phyloP scores from a whole-genome alignment of 2,888 invertebrate species.

The Elysia crispata region DNA sequence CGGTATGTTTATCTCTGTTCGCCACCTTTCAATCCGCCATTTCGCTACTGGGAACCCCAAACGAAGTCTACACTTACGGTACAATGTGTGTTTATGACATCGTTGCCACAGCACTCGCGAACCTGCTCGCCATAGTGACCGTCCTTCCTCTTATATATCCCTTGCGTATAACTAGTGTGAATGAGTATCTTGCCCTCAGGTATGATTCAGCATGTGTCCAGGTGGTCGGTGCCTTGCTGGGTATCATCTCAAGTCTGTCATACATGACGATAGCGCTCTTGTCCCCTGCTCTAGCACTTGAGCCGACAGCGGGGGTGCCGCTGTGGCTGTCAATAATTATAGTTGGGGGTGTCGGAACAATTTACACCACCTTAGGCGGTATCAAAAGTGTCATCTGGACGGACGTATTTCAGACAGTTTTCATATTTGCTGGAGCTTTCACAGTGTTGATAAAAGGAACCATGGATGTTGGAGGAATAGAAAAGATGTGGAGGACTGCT shows the following conservation, averaged over 20 bases:
- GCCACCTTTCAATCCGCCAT: conserved; percentile 65
- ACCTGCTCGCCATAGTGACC: conserved; percentile 46
- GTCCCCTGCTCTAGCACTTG: conserved; percentile 43
- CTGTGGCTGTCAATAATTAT: conserved; percentile 46
- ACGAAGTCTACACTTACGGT: conserved; percentile 59
- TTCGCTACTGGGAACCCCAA: conserved; percentile 59
- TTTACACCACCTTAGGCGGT: conserved; percentile 49
- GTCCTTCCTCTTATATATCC: conserved; percentile 60
- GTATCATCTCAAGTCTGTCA: background rate
- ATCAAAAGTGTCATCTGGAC: conserved; percentile 54
- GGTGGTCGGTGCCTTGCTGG: too few relatives aligned
- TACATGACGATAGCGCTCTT: conserved; percentile 44
- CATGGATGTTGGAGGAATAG: conserved; percentile 32
- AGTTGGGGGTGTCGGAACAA: conserved; percentile 42
- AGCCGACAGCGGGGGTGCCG: conserved; percentile 40
- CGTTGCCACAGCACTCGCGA: conserved; percentile 48
- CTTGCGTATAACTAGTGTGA: conserved; percentile 56
- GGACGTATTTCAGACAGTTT: conserved; percentile 51
- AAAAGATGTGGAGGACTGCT: conserved; percentile 17
- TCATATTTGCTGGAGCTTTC: conserved; percentile 50
- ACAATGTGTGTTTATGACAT: conserved; percentile 54
- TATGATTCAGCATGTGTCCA: too few relatives aligned
- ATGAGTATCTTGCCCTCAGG: conserved; percentile 23
- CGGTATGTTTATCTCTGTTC: conserved; percentile 61
- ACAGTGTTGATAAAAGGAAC: background rate